phyloP scores from a whole-genome alignment of 2,797 vertebrate genomes.

The Chloroceryle amazona region DNA sequence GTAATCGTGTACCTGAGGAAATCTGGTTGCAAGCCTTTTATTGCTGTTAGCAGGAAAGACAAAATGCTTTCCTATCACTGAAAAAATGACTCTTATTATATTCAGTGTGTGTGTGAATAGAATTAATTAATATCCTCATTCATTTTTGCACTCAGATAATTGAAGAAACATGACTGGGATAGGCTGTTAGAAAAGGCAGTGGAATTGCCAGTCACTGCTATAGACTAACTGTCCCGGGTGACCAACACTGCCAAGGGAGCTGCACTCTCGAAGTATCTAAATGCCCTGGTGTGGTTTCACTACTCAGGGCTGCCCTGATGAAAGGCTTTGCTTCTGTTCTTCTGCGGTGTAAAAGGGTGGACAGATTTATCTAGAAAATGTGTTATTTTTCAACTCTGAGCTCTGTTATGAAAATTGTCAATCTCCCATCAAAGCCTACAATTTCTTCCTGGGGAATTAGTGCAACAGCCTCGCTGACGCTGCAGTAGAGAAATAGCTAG shows the following conservation, averaged over 20 bases:
- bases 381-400: background rate
- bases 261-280: background rate
- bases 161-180: background rate
- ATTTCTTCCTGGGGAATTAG: background rate
- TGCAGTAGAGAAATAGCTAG: background rate
- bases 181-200: background rate
- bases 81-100: background rate
- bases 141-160: background rate
- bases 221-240: background rate
- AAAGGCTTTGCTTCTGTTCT: background rate
- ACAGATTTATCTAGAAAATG: background rate
- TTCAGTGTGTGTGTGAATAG: background rate
- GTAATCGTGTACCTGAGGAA: background rate
- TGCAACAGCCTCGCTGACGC: background rate
- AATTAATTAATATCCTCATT: background rate
- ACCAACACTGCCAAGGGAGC: background rate
- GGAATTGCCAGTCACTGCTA: background rate
- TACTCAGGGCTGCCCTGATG: background rate
- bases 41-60: background rate
- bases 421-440: background rate
- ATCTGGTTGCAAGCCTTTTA: background rate
- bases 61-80: background rate
- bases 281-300: background rate
- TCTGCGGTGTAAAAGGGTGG: background rate
- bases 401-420: background rate